Evolutionary conservation across 2,797 vertebrate species (phyloP).

Genomic region (Capromys pilorides): DNA sequence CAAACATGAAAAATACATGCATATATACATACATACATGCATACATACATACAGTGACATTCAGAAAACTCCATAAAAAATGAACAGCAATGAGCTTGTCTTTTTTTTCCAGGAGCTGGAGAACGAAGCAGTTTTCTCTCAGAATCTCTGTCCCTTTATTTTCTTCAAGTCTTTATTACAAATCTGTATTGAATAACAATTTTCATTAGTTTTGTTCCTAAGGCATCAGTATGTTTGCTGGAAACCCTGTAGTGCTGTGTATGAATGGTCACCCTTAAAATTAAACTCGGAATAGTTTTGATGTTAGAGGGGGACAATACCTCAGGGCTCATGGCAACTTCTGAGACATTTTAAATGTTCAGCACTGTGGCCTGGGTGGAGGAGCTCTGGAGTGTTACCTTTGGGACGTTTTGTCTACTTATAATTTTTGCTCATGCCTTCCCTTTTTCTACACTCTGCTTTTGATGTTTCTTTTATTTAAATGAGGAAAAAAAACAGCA

Average conservation of each 20-base stretch:
- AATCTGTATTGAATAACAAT: background rate
- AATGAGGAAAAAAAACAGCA: too few species aligned
- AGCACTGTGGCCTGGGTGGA: background rate
- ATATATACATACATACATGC: too few species aligned
- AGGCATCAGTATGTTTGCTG: background rate
- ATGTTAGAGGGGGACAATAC: background rate
- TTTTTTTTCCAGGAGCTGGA: background rate
- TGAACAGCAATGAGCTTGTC: background rate
- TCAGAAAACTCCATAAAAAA: background rate
- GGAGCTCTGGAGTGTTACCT: background rate
- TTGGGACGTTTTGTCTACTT: background rate
- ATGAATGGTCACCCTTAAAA: background rate
- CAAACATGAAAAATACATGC: too few species aligned
- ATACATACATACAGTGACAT: background rate
- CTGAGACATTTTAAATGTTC: background rate
- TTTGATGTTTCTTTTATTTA: background rate
- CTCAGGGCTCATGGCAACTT: accelerated
- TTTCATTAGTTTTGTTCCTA: background rate
- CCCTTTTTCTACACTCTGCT: background rate
- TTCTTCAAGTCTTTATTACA: conserved; percentile 15
- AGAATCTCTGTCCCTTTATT: background rate
- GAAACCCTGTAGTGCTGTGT: background rate
- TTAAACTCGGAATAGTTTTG: background rate
- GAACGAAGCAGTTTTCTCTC: background rate
- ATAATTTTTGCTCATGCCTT: background rate